phyloP scores from a whole-genome alignment of 2,113 vertebrate genomes.

The Ellobius talpinus region DNA sequence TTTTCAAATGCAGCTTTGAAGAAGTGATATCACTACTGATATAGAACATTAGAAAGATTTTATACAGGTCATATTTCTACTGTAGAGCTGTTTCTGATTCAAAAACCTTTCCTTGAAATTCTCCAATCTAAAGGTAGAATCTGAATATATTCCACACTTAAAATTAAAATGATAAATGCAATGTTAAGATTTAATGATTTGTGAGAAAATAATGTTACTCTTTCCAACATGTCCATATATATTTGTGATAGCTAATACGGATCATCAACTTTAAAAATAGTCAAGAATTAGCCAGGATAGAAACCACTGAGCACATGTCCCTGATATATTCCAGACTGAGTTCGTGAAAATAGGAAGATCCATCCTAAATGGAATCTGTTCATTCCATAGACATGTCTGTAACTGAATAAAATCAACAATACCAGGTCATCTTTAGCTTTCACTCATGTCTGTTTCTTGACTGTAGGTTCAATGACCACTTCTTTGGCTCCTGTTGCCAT shows the following conservation, averaged over 20 bases:
- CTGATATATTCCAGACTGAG: not conserved
- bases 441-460: too few species aligned
- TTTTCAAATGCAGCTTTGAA: slow-evolving; percentile 10
- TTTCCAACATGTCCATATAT: too few species aligned
- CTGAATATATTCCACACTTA: not conserved
- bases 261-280: not conserved
- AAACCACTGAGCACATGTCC: not conserved
- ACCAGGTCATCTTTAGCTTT: not conserved
- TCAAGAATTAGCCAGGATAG: not conserved
- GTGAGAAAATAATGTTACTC: not conserved
- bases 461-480: too few species aligned
- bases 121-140: not conserved
- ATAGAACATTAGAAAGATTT: not conserved
- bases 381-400: too few species aligned
- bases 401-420: not conserved
- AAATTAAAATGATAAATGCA: not conserved
- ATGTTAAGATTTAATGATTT: not conserved
- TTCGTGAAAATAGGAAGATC: not conserved
- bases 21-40: not conserved
- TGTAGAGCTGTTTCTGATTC: not conserved
- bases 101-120: not conserved
- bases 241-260: not conserved
- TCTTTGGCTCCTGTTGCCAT: accelerated
- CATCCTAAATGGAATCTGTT: not conserved
- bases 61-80: not conserved